These are phyloP conservation scores for Odobenus rosmarus DNA, from an alignment of 2,113 vertebrate species.

Conservation along the genomic window DNA sequence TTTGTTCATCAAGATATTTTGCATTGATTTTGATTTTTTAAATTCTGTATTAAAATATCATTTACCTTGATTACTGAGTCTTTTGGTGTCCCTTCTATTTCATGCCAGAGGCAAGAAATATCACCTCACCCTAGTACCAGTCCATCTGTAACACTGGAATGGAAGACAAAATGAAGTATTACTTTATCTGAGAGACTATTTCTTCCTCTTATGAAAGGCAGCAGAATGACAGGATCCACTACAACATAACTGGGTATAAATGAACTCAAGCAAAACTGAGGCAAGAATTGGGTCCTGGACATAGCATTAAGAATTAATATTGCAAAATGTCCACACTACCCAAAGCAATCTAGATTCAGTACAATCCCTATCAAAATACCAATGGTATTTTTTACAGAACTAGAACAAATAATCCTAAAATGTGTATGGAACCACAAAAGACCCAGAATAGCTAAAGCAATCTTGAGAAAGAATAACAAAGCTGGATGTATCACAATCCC, in stretches of 20 bases:
- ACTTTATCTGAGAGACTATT: no score
- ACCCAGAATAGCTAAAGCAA: not conserved
- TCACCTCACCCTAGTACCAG: not conserved
- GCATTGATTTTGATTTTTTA: not conserved
- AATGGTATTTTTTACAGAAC: not conserved
- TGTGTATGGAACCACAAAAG: not conserved
- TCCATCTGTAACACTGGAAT: not conserved
- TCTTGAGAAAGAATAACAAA: not conserved
- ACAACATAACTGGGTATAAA: not conserved
- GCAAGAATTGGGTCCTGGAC: not conserved
- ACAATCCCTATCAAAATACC: not conserved
- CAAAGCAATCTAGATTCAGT: not conserved
- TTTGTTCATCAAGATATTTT: not conserved
- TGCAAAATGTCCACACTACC: not conserved
- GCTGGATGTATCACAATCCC: not conserved
- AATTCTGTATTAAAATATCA: not conserved
- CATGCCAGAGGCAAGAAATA: not conserved
- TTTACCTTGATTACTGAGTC: not conserved
- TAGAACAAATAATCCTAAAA: not conserved
- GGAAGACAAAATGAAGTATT: not conserved
- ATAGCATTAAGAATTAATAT: not conserved
- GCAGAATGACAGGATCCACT: not conserved
- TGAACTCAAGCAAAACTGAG: not conserved
- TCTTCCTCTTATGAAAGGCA: not conserved
- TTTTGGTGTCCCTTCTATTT: not conserved